phyloP scores from a whole-genome alignment of 1,140 invertebrate species.

The Hesperophylax magnus region DNA sequence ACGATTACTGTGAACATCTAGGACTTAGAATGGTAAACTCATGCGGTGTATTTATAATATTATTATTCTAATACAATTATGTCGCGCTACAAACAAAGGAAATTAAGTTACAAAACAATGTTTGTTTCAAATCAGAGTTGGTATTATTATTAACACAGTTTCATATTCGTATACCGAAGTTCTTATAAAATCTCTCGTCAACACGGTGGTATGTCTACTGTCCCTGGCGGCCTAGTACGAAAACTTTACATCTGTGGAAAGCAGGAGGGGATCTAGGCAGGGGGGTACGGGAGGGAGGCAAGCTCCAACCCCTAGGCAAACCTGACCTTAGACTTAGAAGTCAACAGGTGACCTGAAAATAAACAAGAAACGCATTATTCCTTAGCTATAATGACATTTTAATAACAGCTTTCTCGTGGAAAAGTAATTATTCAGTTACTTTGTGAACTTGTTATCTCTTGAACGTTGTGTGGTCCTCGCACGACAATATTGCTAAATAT shows the following conservation, averaged over 20 bases:
- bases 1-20: too few species aligned
- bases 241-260: slow-evolving; percentile 11
- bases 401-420: too few species aligned
- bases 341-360: slow-evolving; percentile 24
- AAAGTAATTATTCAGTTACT: too few species aligned
- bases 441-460: too few species aligned
- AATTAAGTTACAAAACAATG: neutral
- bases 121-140: neutral
- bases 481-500: too few species aligned
- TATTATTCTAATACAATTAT: too few species aligned
- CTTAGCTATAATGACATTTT: too few species aligned
- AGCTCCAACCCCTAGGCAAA: neutral
- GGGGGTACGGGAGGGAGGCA: neutral
- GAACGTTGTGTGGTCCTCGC: too few species aligned
- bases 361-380: too few species aligned
- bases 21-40: too few species aligned
- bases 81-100: too few species aligned
- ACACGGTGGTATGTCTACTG: slow-evolving; percentile 31
- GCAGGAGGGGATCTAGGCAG: neutral
- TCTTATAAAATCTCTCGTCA: slow-evolving; percentile 9
- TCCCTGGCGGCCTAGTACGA: slow-evolving; percentile 19
- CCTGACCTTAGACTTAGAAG: slow-evolving; percentile 25
- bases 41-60: too few species aligned
- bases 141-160: neutral
- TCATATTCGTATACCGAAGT: neutral